These are phyloP conservation scores for Novumbra hubbsi DNA, from an alignment of 2,797 vertebrate species.

Conservation along the genomic window DNA sequence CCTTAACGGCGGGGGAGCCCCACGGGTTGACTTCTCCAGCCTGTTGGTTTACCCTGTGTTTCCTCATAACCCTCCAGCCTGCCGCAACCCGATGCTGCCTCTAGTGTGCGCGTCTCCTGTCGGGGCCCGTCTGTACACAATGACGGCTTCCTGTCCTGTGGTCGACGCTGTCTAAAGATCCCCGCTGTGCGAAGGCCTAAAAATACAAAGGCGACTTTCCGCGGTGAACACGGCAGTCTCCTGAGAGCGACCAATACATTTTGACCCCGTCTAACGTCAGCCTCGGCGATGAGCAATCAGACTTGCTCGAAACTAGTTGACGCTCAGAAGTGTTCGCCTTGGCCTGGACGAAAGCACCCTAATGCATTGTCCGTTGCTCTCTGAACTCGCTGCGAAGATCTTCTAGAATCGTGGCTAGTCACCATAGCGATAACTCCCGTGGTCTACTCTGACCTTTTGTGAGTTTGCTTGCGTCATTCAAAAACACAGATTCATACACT, in stretches of 20 bases:
- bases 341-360: not conserved
- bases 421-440: not conserved
- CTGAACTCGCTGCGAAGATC: not conserved
- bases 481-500: not conserved
- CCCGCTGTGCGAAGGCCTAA: slow-evolving; percentile 13
- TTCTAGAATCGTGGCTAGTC: not conserved
- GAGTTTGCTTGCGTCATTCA: slow-evolving; percentile 35
- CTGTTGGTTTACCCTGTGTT: slow-evolving; percentile 14
- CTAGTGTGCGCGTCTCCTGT: not conserved
- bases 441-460: slow-evolving; percentile 6
- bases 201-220: slow-evolving; percentile 19
- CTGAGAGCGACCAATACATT: not conserved
- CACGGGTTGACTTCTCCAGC: not conserved
- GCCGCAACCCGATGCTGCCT: not conserved
- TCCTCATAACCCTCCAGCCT: slow-evolving; percentile 18
- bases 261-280: not conserved
- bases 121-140: slow-evolving; percentile 36
- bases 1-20: slow-evolving; percentile 14
- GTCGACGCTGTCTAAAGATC: slow-evolving; percentile 18
- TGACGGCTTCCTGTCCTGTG: slow-evolving; percentile 35
- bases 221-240: not conserved
- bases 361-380: not conserved
- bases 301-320: no score
- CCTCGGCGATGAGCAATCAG: no score
- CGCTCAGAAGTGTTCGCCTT: no score